Evolutionary conservation across 2,888 invertebrate genomes (phyloP), one percentile per base, ranked within the genome.

Genomic region (Teleiodes luculella): DNA sequence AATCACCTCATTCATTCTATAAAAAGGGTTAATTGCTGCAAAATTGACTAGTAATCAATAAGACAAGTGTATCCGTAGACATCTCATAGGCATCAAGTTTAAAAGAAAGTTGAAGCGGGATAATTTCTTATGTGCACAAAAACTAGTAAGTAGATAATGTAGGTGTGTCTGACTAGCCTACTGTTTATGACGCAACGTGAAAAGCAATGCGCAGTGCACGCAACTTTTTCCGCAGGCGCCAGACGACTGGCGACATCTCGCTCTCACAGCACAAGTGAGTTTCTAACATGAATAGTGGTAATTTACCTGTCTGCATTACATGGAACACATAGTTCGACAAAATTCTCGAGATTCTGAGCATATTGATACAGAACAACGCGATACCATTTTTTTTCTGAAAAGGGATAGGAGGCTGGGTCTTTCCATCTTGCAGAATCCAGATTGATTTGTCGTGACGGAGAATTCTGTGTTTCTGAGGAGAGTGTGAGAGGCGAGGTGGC

Each of bases 151-250:
- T 24, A 43, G 43, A n/a, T 28, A 28, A 28, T 43, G 43, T 74
- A 75, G 39, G 46, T 71, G 71, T 64, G 67, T 68, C 63, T 68
- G 64, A 62, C 63, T 64, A 55, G 64, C 63, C 60, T 52, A 61
- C 62, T 65, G 58, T 63, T 64, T 70, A 69, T 80, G 82, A 81
- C 65, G 78, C 74, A 83, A 83, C 72, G 83, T 72, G 80, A 82
- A 85, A 85, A 76, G 80, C 79, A 73, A 82, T 78, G 78, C 71
- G 72, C 66, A 67, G 64, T 70, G 72, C 66, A 68, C 65, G 62
- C 79, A 74, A 80, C 78, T 85, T 83, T 83, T 85, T 81, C 78
- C 70, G 62, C 57, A 70, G 78, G 79, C 80, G 81, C 78, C 82
- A 43, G 39, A 68, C 72, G 57, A 58, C 63, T 59, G 61, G 64